Conservation (phyloP, 2,113 vertebrate genomes). For the Heterochromis multidens region DNA sequence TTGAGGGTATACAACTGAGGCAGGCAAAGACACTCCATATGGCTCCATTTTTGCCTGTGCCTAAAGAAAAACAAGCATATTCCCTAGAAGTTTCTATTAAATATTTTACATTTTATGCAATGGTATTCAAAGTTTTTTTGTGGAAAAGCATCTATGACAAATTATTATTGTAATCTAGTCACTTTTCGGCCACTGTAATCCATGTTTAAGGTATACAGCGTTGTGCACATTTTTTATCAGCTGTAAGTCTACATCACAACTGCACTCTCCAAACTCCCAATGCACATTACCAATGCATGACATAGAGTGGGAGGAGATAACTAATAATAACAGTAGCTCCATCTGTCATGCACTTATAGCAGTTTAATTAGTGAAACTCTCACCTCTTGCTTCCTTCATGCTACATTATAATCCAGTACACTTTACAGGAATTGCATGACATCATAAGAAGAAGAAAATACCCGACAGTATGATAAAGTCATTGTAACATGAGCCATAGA, state of each 20-base stretch:
- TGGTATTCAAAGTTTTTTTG: no score
- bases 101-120: no score
- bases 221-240: background rate
- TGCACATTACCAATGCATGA: constrained; percentile 13
- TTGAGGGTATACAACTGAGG: no score
- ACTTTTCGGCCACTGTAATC: background rate
- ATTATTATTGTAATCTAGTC: background rate
- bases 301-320: constrained; percentile 32
- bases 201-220: background rate
- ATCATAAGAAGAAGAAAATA: constrained; percentile 41
- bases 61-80: no score
- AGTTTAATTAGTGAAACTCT: constrained; percentile 50
- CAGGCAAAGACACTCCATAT: no score
- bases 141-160: no score
- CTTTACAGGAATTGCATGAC: constrained; percentile 51
- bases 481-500: constrained; percentile 28
- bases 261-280: background rate
- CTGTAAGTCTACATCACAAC: background rate
- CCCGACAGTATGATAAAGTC: constrained; percentile 9
- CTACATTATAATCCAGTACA: background rate
- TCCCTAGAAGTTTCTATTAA: no score
- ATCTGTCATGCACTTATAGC: constrained; percentile 5
- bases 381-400: constrained; percentile 10
- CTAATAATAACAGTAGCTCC: constrained; percentile 7
- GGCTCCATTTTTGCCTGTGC: no score